A percentile compares a stretch with the other conserved stretches of the same genome.
phyloP scores from a whole-genome alignment of 2,797 vertebrate genomes.

The Malurus leucopterus region DNA sequence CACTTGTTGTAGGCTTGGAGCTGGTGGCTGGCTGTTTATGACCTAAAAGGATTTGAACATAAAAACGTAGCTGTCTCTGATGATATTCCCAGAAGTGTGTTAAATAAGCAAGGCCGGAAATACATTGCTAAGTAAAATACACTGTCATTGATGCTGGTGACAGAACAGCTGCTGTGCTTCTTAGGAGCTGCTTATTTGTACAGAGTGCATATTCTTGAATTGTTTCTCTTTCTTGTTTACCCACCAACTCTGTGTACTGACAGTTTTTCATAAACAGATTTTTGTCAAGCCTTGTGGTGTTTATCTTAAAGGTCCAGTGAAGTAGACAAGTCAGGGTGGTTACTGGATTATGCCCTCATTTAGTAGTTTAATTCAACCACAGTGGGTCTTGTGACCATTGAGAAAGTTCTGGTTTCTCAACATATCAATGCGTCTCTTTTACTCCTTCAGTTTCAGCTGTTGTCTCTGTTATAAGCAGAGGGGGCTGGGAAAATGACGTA shows the following conservation, averaged over 20 bases:
- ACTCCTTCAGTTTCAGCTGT: neutral
- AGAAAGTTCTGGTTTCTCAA: neutral
- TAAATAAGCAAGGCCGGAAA: constrained; percentile 17
- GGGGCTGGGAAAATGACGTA: neutral
- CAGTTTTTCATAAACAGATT: neutral
- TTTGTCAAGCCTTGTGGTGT: neutral
- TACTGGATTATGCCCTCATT: neutral
- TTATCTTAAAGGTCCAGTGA: neutral
- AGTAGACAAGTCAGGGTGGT: neutral
- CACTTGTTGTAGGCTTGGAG: neutral
- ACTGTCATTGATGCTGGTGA: constrained; percentile 18
- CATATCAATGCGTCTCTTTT: neutral
- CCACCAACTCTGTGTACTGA: neutral
- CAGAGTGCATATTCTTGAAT: neutral
- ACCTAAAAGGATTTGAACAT: neutral
- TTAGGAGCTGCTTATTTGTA: constrained; percentile 18
- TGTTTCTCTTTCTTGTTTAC: neutral
- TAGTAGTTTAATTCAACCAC: neutral
- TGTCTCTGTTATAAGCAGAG: neutral
- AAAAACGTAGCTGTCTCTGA: neutral
- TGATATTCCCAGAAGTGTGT: neutral
- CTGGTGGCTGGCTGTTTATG: neutral
- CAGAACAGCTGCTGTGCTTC: constrained; percentile 15
- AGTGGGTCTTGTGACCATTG: neutral
- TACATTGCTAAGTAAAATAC: constrained; percentile 13